Evolutionary conservation across 2,888 invertebrate species (phyloP).

Genomic region (Eristalis intricaria): DNA sequence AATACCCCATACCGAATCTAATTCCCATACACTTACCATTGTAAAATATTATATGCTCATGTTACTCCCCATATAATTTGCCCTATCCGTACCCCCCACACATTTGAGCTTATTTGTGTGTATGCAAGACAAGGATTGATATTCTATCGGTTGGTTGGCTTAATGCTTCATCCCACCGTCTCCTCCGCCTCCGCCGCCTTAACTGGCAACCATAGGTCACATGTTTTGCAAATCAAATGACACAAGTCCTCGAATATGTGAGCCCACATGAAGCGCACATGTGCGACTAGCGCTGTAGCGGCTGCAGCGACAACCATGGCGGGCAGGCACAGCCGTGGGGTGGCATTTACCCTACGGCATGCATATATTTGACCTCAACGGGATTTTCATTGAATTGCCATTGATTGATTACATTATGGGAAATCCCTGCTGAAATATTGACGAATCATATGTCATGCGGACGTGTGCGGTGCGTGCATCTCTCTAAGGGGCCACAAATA

Average conservation of each 20-base stretch:
- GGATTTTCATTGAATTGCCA: conserved; percentile 70
- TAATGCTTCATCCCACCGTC: conserved; percentile 48
- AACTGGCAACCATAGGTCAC: conserved; percentile 59
- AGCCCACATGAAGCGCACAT: conserved; percentile 31
- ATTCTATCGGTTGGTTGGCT: conserved; percentile 69
- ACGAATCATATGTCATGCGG: conserved; percentile 67
- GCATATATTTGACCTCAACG: conserved; percentile 31
- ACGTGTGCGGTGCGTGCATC: conserved; percentile 5
- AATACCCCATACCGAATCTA: conserved; percentile 52
- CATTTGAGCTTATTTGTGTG: background rate
- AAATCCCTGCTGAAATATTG: conserved; percentile 64
- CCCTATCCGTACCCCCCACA: background rate
- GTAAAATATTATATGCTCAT: conserved; percentile 70
- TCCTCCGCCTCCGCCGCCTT: background rate
- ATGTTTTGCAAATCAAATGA: conserved; percentile 71
- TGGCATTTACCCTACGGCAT: conserved; percentile 37
- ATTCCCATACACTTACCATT: conserved; percentile 70
- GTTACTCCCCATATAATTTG: conserved; percentile 50
- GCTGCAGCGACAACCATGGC: conserved; percentile 14
- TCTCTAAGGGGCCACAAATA: conserved; percentile 41
- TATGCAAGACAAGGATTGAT: conserved; percentile 68
- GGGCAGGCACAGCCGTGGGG: conserved; percentile 6
- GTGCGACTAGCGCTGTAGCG: background rate
- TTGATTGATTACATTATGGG: conserved; percentile 70
- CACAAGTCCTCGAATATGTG: conserved; percentile 62